Evolutionary conservation across 1,140 invertebrate genomes (phyloP).

Genomic region (Musca vetustissima): DNA sequence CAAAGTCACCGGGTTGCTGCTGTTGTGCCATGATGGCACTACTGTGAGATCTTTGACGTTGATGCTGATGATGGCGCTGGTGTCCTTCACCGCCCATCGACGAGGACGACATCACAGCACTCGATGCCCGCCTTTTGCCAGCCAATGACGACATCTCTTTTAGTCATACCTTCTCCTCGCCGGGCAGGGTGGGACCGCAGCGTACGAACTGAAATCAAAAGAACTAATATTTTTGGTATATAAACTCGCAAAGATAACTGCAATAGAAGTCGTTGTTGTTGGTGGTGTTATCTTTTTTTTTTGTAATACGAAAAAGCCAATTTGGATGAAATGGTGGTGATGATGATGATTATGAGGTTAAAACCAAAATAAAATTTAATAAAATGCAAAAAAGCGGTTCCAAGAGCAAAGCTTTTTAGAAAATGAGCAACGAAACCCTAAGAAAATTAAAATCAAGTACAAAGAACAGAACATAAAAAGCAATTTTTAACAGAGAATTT

Average conservation of each 20-base stretch:
- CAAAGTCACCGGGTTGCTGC: background rate
- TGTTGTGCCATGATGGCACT: background rate
- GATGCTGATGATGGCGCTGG: constrained; percentile 2
- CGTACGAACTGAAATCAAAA: constrained; percentile 56
- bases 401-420: too few species aligned
- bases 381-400: too few species aligned
- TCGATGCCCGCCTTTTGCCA: constrained; percentile 43
- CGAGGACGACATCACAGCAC: constrained; percentile 29
- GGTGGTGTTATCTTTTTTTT: background rate
- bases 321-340: background rate
- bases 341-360: too few species aligned
- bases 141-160: constrained; percentile 45
- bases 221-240: constrained; percentile 49
- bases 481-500: too few species aligned
- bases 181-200: constrained; percentile 52
- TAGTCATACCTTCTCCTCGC: constrained; percentile 57
- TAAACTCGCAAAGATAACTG: background rate
- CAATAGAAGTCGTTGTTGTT: background rate
- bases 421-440: too few species aligned
- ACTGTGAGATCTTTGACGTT: constrained; percentile 10
- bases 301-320: background rate
- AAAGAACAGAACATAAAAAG: too few species aligned
- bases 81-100: background rate
- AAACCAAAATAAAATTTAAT: too few species aligned
- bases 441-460: too few species aligned